Conservation (phyloP, 2,113 vertebrate genomes). For the Thermophis baileyi region DNA sequence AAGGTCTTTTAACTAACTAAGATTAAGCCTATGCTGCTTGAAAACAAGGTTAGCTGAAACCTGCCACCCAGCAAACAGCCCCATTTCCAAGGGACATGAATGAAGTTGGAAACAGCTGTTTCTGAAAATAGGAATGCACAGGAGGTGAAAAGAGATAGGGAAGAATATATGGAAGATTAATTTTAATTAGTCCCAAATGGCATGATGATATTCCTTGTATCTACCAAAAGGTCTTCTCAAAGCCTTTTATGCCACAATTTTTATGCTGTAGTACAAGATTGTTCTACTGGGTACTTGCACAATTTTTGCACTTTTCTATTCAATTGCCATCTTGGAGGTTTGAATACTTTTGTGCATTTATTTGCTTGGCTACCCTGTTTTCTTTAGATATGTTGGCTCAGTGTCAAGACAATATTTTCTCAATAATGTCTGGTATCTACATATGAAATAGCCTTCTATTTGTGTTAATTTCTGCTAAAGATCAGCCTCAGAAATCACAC, state of each 20-base stretch:
- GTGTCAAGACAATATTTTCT: constrained; percentile 50
- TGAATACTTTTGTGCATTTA: constrained; percentile 38
- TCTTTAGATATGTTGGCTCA: constrained; percentile 44
- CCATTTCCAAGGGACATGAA: background rate
- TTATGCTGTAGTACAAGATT: constrained; percentile 24
- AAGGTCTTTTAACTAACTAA: background rate
- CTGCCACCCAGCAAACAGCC: background rate
- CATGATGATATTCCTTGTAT: background rate
- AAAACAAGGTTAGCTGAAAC: background rate
- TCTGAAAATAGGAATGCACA: background rate
- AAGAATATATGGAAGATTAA: background rate
- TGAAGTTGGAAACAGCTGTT: background rate
- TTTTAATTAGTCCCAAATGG: background rate
- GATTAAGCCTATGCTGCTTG: background rate
- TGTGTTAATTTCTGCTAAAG: constrained; percentile 13
- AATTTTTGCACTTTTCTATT: constrained; percentile 51
- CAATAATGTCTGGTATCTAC: constrained; percentile 46
- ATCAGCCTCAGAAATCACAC: constrained; percentile 48
- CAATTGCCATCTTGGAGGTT: constrained; percentile 51
- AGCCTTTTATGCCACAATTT: constrained; percentile 3
- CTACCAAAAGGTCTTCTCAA: background rate
- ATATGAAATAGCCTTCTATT: constrained; percentile 46
- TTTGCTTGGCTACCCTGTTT: constrained; percentile 39
- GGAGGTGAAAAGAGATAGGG: background rate
- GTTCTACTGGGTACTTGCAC: constrained; percentile 52